phyloP scores from a whole-genome alignment of 2,113 vertebrate genomes.

The Gracilinanus agilis region DNA sequence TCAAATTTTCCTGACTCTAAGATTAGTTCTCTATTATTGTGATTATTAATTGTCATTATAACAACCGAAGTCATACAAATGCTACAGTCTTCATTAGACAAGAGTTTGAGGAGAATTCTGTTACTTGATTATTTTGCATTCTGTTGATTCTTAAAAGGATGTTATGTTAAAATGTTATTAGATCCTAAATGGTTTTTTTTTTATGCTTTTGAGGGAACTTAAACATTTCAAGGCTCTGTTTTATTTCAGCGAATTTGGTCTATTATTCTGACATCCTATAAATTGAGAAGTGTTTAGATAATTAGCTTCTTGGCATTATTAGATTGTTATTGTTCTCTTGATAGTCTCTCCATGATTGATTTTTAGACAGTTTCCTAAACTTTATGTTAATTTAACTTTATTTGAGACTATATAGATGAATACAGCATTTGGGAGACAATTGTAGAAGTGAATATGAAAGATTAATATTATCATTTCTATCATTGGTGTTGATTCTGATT shows the following conservation, averaged over 20 bases:
- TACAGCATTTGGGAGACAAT: slow-evolving; percentile 44
- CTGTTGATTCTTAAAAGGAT: slow-evolving; percentile 40
- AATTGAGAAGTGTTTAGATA: slow-evolving; percentile 62
- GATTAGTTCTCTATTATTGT: neutral
- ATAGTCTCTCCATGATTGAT: slow-evolving; percentile 36
- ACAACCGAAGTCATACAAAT: neutral
- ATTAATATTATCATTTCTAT: slow-evolving; percentile 50
- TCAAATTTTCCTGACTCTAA: neutral
- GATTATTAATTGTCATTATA: neutral
- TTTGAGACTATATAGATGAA: slow-evolving; percentile 56
- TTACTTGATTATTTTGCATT: neutral
- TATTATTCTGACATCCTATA: slow-evolving; percentile 61
- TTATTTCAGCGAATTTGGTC: slow-evolving; percentile 57
- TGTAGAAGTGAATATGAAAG: slow-evolving; percentile 21
- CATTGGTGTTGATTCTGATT: slow-evolving; percentile 58
- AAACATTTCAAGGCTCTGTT: slow-evolving; percentile 34
- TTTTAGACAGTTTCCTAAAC: slow-evolving; percentile 61
- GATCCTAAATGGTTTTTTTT: slow-evolving; percentile 13
- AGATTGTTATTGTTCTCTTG: slow-evolving; percentile 62
- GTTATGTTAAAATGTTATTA: slow-evolving; percentile 26
- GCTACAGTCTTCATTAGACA: neutral
- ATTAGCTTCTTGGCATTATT: slow-evolving; percentile 61
- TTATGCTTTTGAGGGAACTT: slow-evolving; percentile 35
- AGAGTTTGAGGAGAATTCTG: slow-evolving; percentile 32
- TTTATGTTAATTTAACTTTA: slow-evolving; percentile 70